A percentile compares a stretch with the other conserved stretches of the same genome.
phyloP scores from a whole-genome alignment of 2,888 invertebrate genomes.

The Chymomyza amoena region DNA sequence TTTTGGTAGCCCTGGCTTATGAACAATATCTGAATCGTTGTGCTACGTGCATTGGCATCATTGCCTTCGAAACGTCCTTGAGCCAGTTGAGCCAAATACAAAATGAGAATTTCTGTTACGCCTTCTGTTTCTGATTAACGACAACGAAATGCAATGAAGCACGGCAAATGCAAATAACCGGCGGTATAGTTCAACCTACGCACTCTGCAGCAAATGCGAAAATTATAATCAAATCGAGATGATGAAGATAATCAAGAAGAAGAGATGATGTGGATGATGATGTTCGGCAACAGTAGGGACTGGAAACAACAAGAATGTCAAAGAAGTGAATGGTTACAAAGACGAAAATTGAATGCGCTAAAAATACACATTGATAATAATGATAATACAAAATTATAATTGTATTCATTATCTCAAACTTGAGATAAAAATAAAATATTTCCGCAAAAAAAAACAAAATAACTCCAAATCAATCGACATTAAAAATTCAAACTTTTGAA shows the following conservation, averaged over 20 bases:
- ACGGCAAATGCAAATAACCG: constrained; percentile 66
- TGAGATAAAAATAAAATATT: too few species aligned
- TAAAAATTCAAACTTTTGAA: too few species aligned
- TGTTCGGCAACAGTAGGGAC: not conserved
- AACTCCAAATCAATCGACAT: too few species aligned
- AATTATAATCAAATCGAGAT: constrained; percentile 52
- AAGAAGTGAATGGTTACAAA: not conserved
- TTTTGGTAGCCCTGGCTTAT: constrained; percentile 14
- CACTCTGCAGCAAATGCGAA: constrained; percentile 35
- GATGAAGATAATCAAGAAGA: constrained; percentile 51
- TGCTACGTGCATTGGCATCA: not conserved
- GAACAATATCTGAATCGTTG: constrained; percentile 14
- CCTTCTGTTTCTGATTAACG: constrained; percentile 63
- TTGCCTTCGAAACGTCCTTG: constrained; percentile 37
- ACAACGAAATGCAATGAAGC: constrained; percentile 53
- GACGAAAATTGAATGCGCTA: constrained; percentile 47
- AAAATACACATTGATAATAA: too few species aligned
- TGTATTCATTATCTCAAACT: too few species aligned
- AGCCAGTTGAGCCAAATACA: constrained; percentile 35
- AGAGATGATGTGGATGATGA: constrained; percentile 28
- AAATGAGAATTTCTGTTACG: not conserved
- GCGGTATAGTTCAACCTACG: constrained; percentile 33
- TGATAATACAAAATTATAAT: too few species aligned
- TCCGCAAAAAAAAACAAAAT: too few species aligned
- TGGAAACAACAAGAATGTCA: not conserved